Evolutionary conservation across 2,113 vertebrate species (phyloP).

Genomic region (Oreocharis arfaki): DNA sequence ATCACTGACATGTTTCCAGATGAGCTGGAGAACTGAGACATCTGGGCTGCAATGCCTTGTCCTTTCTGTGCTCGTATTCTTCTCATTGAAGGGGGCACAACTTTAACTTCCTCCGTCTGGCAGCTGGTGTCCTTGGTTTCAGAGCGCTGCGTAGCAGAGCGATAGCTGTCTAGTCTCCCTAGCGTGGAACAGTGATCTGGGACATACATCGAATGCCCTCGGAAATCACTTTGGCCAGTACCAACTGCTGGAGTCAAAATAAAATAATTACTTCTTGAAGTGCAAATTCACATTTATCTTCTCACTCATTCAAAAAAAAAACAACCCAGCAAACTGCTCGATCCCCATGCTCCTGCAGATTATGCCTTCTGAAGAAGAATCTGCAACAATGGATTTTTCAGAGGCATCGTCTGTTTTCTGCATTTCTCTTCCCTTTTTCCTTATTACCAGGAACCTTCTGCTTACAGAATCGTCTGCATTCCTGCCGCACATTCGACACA

Average conservation of each 20-base stretch:
- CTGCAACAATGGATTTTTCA: constrained; percentile 3
- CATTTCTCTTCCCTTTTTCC: constrained; percentile 24
- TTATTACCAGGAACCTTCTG: constrained; percentile 21
- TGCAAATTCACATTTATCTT: neutral
- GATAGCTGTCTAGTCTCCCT: constrained; percentile 78
- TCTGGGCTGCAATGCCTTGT: constrained; percentile 93
- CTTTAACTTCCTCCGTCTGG: constrained; percentile 90
- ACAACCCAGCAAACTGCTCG: neutral
- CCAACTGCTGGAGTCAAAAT: constrained; percentile 72
- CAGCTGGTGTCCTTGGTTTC: constrained; percentile 89
- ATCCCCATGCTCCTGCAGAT: neutral
- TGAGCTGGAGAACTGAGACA: constrained; percentile 86
- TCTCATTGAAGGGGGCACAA: constrained; percentile 92
- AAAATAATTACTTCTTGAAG: constrained; percentile 57
- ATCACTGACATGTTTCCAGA: constrained; percentile 89
- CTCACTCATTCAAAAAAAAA: neutral
- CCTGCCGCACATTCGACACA: constrained; percentile 28
- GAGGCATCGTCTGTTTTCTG: neutral
- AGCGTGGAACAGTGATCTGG: constrained; percentile 87
- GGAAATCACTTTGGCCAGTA: constrained; percentile 77
- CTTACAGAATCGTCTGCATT: constrained; percentile 46
- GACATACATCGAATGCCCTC: constrained; percentile 82
- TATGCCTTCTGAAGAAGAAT: constrained; percentile 6
- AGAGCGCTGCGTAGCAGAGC: constrained; percentile 69
- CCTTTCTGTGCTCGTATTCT: constrained; percentile 93